A percentile compares a stretch with the other conserved stretches of the same genome.
Evolutionary conservation across 2,888 invertebrate species (phyloP).

Genomic region (Hermaeophaga mercurialis): DNA sequence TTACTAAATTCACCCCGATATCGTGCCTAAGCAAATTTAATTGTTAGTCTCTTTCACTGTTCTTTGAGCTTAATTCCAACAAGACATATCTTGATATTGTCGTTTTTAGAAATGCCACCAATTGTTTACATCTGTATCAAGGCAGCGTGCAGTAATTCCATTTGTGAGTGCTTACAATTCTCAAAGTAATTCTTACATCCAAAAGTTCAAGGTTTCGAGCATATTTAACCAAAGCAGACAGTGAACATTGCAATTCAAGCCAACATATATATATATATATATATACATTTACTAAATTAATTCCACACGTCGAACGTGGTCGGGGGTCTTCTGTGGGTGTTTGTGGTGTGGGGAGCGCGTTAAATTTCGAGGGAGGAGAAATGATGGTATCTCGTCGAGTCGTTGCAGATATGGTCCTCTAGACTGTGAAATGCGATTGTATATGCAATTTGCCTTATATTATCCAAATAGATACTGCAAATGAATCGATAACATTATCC

Average conservation of each 20-base stretch:
- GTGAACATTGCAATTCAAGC: conserved; percentile 15
- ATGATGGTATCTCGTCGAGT: conserved; percentile 33
- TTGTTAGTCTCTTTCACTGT: too few species aligned
- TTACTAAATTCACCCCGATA: too few species aligned
- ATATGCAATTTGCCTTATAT: conserved; percentile 51
- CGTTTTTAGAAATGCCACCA: too few species aligned
- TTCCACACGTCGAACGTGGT: conserved; percentile 30
- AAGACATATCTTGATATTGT: too few species aligned
- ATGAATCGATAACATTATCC: conserved; percentile 47
- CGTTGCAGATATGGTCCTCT: conserved; percentile 42
- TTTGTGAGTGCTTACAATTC: not conserved
- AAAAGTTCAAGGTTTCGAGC: not conserved
- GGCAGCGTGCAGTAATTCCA: too few species aligned
- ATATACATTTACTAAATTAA: conserved; percentile 29
- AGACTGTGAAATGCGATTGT: conserved; percentile 50
- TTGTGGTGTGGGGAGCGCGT: conserved; percentile 9
- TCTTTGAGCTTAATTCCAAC: too few species aligned
- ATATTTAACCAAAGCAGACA: conserved; percentile 2
- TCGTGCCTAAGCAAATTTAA: too few species aligned
- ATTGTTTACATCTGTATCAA: too few species aligned
- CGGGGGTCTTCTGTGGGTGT: conserved; percentile 2
- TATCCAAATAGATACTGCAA: conserved; percentile 48
- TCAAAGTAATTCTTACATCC: not conserved
- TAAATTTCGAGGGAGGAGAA: conserved; percentile 26
- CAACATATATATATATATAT: too few species aligned